Evolutionary conservation across 35 echinoderm and acorn worm genomes (phyloP), one percentile per base, ranked within the genome.

Genomic region (Nesometra sesokonis): DNA sequence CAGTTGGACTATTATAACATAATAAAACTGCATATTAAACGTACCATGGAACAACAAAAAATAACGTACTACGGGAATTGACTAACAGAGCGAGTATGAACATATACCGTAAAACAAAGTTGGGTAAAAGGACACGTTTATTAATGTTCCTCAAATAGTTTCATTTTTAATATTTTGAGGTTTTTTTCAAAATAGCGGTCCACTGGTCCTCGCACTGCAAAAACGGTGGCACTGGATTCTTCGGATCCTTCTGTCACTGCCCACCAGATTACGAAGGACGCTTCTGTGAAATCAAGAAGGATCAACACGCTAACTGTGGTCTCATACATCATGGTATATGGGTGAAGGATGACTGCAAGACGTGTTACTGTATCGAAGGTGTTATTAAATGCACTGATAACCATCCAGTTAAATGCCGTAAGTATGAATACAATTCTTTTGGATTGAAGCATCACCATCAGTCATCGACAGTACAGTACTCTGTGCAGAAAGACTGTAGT

Each of bases 201-300:
- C 87, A 90, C 32, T 84, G 86, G 47, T 85, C 85, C 29, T 86
- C 88, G 0, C 92, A 93, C 32, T 94, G 93, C 35, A 37, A 35
- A 30, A 94, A 94, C 52, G 93, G 93, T 11, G 93, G 93, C 29
- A 94, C 86, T 3, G 89, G 89, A 3, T 88, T 88, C 78, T 82
- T 94, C 3, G 82, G 86, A 29, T 35, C 85, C 0, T 94, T 94
- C 79, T 94, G 93, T 34, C 30, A 91, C 21, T 94, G 93, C 77
- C 82, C 77, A 34, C 36, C 46, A 37, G 67, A 77, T 2, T 94
- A 57, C 32, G 84, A 32, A 30, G 93, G 93, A 21, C 89, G 86
- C 3, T 94, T 88, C 76, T 94, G 93, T 33, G 89, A 94, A 83
- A 81, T 13, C 0, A 78, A 88, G n/a, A 36, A 31, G 4, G 78